Conservation (phyloP, 1,140 invertebrate genomes). For the Drosophila quadrilineata region DNA sequence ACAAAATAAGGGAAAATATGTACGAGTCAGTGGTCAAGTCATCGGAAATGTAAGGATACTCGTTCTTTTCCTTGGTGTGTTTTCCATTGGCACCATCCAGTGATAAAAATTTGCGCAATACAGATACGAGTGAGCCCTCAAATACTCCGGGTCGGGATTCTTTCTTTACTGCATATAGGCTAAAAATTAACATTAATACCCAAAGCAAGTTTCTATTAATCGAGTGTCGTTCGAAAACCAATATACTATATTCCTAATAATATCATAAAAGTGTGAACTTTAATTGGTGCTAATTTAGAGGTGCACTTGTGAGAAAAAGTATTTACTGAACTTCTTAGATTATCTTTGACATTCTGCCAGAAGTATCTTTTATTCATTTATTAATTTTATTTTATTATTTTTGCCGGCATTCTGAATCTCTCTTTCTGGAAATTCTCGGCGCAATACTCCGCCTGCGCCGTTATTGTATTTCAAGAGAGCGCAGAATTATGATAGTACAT, state of each 20-base stretch:
- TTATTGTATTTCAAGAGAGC: slow-evolving; percentile 29
- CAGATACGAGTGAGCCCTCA: slow-evolving; percentile 80
- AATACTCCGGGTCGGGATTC: slow-evolving; percentile 75
- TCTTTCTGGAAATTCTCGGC: slow-evolving; percentile 10
- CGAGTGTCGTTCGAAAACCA: no score
- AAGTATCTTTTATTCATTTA: not conserved
- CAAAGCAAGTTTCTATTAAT: no score
- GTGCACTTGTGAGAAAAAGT: no score
- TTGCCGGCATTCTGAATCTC: slow-evolving; percentile 49
- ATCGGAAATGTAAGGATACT: slow-evolving; percentile 9
- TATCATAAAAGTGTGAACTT: no score
- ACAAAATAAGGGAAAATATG: slow-evolving; percentile 1
- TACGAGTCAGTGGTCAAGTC: slow-evolving; percentile 21
- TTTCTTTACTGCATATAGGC: slow-evolving; percentile 61
- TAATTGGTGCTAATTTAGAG: no score
- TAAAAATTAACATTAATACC: slow-evolving; percentile 14
- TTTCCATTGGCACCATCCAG: slow-evolving; percentile 36
- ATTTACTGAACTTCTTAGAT: not conserved
- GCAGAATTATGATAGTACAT: slow-evolving; percentile 15
- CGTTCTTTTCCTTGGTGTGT: slow-evolving; percentile 16
- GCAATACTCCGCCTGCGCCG: slow-evolving; percentile 18
- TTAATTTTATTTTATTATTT: slow-evolving; percentile 34
- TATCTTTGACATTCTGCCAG: no score
- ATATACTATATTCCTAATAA: no score
- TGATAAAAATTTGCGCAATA: slow-evolving; percentile 49